Evolutionary conservation across 2,888 invertebrate genomes (phyloP).

Genomic region (Athripsodes cinereus): DNA sequence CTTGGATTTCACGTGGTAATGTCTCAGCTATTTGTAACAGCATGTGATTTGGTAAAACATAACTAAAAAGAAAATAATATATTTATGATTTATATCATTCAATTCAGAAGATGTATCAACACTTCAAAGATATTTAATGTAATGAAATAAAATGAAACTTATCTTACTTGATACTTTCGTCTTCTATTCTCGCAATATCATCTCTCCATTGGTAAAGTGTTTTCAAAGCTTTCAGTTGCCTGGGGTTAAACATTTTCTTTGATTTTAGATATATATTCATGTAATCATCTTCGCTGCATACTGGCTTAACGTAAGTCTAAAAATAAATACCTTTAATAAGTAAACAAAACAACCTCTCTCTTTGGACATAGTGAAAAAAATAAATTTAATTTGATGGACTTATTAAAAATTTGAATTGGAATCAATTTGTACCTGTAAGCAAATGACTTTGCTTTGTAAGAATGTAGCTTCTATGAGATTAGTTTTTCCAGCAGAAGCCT

Average conservation of each 20-base stretch:
- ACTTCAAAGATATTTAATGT: neutral
- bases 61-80: slow-evolving; percentile 51
- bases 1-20: slow-evolving; percentile 87
- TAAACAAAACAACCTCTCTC: too few species aligned
- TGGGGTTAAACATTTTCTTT: slow-evolving; percentile 74
- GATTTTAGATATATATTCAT: slow-evolving; percentile 71
- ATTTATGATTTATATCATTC: neutral
- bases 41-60: slow-evolving; percentile 95
- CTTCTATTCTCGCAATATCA: slow-evolving; percentile 71
- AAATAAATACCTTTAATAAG: slow-evolving; percentile 24
- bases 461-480: slow-evolving; percentile 66
- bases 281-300: slow-evolving; percentile 62
- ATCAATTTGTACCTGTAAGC: slow-evolving; percentile 51
- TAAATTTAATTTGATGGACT: too few species aligned
- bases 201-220: slow-evolving; percentile 88
- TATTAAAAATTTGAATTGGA: too few species aligned
- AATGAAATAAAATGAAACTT: neutral
- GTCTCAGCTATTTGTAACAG: slow-evolving; percentile 81
- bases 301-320: slow-evolving; percentile 75
- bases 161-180: slow-evolving; percentile 76
- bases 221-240: slow-evolving; percentile 77
- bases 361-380: too few species aligned
- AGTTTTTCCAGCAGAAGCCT: slow-evolving; percentile 54
- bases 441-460: slow-evolving; percentile 67
- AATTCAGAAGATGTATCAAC: neutral